These are phyloP conservation scores for Cataglyphis albicans DNA, from an alignment of 2,888 invertebrate species.

Conservation along the genomic window DNA sequence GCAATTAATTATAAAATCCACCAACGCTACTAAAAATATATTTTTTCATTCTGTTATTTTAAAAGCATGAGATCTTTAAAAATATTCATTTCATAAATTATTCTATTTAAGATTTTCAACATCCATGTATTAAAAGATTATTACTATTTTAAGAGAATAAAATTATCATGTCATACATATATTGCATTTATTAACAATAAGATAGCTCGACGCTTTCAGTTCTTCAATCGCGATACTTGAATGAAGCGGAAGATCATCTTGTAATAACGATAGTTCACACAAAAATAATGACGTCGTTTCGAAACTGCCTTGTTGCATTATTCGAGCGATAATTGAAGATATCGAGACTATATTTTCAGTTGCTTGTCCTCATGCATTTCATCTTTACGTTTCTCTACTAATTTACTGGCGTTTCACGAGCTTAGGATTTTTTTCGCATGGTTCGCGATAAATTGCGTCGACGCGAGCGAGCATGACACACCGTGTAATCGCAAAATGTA, in stretches of 20 bases:
- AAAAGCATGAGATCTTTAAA: not conserved
- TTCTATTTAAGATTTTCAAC: conserved; percentile 9
- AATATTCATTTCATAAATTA: conserved; percentile 22
- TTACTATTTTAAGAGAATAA: conserved; percentile 29
- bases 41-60: not conserved
- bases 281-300: conserved; percentile 21
- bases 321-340: conserved; percentile 22
- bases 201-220: conserved; percentile 23
- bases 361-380: not conserved
- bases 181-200: not conserved
- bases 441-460: conserved; percentile 51
- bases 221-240: not conserved
- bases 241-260: conserved; percentile 6
- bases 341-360: conserved; percentile 4
- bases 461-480: conserved; percentile 34
- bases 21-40: not conserved
- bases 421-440: not conserved
- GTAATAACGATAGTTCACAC: not conserved
- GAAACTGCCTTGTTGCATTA: conserved; percentile 28
- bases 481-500: conserved; percentile 35
- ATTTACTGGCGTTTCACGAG: conserved; percentile 4
- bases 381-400: conserved; percentile 4
- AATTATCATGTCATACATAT: conserved; percentile 33
- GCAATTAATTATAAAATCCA: conserved; percentile 16
- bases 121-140: not conserved